These are phyloP conservation scores for Chloromyia formosa DNA, from an alignment of 2,888 invertebrate species.

Conservation along the genomic window DNA sequence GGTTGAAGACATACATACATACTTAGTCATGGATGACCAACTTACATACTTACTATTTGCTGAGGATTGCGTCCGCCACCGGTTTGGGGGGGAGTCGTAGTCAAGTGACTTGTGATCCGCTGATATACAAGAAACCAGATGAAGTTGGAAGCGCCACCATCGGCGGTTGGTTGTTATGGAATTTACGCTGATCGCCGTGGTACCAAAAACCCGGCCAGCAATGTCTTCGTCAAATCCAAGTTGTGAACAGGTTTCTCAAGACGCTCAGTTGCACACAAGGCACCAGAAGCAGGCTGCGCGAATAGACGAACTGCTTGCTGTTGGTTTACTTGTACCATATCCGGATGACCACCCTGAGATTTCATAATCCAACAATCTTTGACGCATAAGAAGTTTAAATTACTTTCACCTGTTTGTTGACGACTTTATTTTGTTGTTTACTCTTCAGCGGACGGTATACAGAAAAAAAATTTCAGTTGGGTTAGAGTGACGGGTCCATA, in stretches of 20 bases:
- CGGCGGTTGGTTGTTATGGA: background rate
- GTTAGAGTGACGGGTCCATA: background rate
- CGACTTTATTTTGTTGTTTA: slow-evolving; percentile 28
- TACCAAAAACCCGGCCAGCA: slow-evolving; percentile 2
- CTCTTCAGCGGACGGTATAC: slow-evolving; percentile 17
- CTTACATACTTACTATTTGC: background rate
- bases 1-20: slow-evolving; percentile 32
- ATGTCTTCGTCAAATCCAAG: slow-evolving; percentile 17
- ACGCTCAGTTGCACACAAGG: background rate
- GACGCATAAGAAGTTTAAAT: slow-evolving; percentile 35
- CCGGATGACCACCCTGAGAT: slow-evolving; percentile 39
- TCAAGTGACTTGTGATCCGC: background rate
- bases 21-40: slow-evolving; percentile 34
- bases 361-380: slow-evolving; percentile 43
- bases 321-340: slow-evolving; percentile 8
- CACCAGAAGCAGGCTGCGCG: slow-evolving; percentile 10
- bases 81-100: background rate
- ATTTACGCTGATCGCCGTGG: background rate
- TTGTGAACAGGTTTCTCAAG: slow-evolving; percentile 1
- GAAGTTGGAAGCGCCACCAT: background rate
- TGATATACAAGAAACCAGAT: background rate
- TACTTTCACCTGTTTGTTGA: slow-evolving; percentile 46
- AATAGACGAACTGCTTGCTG: background rate
- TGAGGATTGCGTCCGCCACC: background rate
- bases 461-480: slow-evolving; percentile 32